phyloP scores from a whole-genome alignment of 2,888 invertebrate genomes.

The Rhagium mordax region DNA sequence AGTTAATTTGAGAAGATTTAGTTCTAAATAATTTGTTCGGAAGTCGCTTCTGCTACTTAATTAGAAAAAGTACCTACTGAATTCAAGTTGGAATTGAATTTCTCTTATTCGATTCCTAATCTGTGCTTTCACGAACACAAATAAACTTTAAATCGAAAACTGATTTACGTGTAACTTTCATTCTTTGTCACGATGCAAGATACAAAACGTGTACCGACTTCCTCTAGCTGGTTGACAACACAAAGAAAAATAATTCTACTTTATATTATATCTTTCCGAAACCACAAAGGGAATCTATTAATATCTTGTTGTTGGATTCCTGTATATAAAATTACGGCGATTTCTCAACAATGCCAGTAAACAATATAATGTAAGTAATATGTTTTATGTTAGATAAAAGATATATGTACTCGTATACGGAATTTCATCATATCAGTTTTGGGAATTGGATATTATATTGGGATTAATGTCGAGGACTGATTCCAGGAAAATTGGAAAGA shows the following conservation, averaged over 20 bases:
- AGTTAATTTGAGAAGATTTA: conserved; percentile 35
- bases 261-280: conserved; percentile 2
- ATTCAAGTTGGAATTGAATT: conserved; percentile 39
- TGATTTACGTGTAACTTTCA: conserved; percentile 31
- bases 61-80: conserved; percentile 37
- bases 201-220: conserved; percentile 1
- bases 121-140: conserved; percentile 37
- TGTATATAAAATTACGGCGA: conserved; percentile 6
- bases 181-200: conserved; percentile 17
- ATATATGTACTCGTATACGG: neutral
- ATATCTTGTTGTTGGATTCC: conserved; percentile 1
- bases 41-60: conserved; percentile 30
- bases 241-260: neutral
- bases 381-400: conserved; percentile 1
- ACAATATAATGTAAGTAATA: neutral
- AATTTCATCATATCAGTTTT: conserved; percentile 19
- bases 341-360: conserved; percentile 2
- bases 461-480: conserved; percentile 6
- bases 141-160: conserved; percentile 43
- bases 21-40: conserved; percentile 36
- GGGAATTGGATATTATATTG: neutral
- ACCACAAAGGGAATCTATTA: conserved; percentile 9
- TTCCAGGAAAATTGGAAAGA: neutral
- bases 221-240: neutral
- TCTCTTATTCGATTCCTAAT: conserved; percentile 40